Base-by-base conservation (phyloP, 2,888 invertebrate species). In the Cheilosia scutellata region DNA sequence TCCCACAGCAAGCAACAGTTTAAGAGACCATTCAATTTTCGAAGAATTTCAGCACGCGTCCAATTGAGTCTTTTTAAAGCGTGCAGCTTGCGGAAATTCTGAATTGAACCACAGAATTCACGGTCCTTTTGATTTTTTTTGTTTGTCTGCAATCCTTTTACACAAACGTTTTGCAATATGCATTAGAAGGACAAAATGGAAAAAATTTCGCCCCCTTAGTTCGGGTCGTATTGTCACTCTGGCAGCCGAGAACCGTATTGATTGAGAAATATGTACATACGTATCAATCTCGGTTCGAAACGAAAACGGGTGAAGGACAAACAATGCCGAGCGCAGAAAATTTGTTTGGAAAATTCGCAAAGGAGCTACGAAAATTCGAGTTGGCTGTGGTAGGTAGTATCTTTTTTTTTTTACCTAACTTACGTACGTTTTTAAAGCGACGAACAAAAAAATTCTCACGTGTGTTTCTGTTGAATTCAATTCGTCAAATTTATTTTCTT, bases 401-500 rank as follows among this genome's bases (percentile, higher is more conserved):
- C 9, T 9, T 9, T 37, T 37, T 37, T 11, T 9, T 11, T 37
- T 20, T 20, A 20, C 20, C 20, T 9, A 33, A 33, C 33, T 9
- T 2, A 33, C 9, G 7, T 37, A 11, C 37, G 37, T 9, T 37
- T 37, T 37, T 11, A 37, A 11, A 11, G 37, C 37, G 11, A 11
- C 37, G 11, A 37, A 37, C 11, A 37, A 37, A 11, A 4, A 11
- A 47, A 9, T 5, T 6, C 16, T 47, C 20, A 20, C 47, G 5
- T 44, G 16, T 44, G 5, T 16, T 49, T 55, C 20, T 68, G 62
- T 58, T 78, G 70, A 78, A 63, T 63, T 71, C 51, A 40, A 65
- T 78, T 72, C 72, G 58, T 74, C 16, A 51, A 80, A 68, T 75
- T 75, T 49, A 68, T 75, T 80, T 49, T 29, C 6, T 42, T 49